Percentiles rank a stretch among this genome's conserved stretches.
Conservation (phyloP, 2,888 invertebrate species). For the Junonia oenone region DNA sequence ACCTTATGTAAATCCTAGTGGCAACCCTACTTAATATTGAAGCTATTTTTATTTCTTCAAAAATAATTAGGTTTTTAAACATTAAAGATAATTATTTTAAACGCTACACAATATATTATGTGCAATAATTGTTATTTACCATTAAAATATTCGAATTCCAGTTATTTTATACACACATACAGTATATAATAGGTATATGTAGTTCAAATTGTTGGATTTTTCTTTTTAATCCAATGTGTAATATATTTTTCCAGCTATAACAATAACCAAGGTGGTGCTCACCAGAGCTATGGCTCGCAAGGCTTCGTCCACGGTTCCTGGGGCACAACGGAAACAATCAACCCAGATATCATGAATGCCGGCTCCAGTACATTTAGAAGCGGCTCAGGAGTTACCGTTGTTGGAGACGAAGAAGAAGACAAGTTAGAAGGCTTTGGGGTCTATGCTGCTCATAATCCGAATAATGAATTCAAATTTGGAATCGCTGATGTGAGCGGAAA, state of each 20-base stretch:
- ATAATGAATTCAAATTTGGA: conserved; percentile 64
- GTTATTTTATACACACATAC: too few relatives aligned
- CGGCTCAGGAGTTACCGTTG: conserved; percentile 53
- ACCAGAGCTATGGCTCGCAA: conserved; percentile 35
- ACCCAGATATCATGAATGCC: conserved; percentile 63
- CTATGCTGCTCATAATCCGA: conserved; percentile 57
- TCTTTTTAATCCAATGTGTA: background rate
- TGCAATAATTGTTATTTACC: too few relatives aligned
- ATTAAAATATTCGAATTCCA: too few relatives aligned
- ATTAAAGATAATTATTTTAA: too few relatives aligned
- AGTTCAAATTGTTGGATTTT: background rate
- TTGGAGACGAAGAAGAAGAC: conserved; percentile 64
- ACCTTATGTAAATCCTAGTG: too few relatives aligned
- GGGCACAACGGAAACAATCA: conserved; percentile 72
- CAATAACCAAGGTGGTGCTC: conserved; percentile 31
- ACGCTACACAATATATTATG: too few relatives aligned
- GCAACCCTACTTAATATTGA: too few relatives aligned
- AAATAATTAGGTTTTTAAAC: too few relatives aligned
- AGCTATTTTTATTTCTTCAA: too few relatives aligned
- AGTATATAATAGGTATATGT: background rate
- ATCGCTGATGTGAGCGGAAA: conserved; percentile 56
- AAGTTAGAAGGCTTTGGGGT: conserved; percentile 59
- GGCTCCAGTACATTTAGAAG: conserved; percentile 55
- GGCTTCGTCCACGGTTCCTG: conserved; percentile 61
- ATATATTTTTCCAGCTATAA: conserved; percentile 40